Conservation (phyloP, 2,888 invertebrate species). For the Lepidochrysops patricia region DNA sequence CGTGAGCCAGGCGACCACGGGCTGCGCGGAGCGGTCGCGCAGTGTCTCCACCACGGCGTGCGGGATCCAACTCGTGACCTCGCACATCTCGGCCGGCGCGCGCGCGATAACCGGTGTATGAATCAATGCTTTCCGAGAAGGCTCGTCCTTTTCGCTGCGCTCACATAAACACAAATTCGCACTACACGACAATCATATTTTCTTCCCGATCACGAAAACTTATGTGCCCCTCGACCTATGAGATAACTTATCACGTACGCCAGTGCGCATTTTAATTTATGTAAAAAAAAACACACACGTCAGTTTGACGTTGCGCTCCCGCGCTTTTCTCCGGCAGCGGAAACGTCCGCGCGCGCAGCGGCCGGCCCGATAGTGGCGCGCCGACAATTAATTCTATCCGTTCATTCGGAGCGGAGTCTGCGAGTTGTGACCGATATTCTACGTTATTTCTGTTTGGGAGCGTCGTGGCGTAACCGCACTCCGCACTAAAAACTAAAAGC, state of each 20-base stretch:
- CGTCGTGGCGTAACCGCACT: constrained; percentile 65
- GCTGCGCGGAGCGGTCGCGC: constrained; percentile 49
- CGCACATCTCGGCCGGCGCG: constrained; percentile 48
- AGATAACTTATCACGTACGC: constrained; percentile 28
- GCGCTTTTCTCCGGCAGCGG: constrained; percentile 43
- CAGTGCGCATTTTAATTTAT: constrained; percentile 18
- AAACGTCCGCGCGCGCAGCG: constrained; percentile 63
- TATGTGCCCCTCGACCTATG: constrained; percentile 44
- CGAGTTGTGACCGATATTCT: constrained; percentile 73
- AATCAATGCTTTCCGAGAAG: constrained; percentile 67
- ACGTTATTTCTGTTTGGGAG: constrained; percentile 66
- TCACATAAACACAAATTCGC: constrained; percentile 47
- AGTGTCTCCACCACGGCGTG: constrained; percentile 63
- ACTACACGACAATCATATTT: constrained; percentile 55
- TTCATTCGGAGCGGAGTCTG: constrained; percentile 54
- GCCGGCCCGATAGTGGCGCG: constrained; percentile 51
- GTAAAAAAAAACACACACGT: constrained; percentile 23
- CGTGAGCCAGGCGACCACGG: constrained; percentile 60
- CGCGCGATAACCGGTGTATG: constrained; percentile 68
- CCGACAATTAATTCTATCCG: constrained; percentile 57
- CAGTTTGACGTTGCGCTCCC: constrained; percentile 35
- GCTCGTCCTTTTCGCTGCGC: constrained; percentile 41
- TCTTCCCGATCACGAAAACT: constrained; percentile 48
- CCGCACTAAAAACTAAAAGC: constrained; percentile 65
- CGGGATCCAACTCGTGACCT: constrained; percentile 69